A percentile compares a stretch with the other conserved stretches of the same genome.
phyloP scores from a whole-genome alignment of 2,888 invertebrate genomes.

The Xestia ashworthii region DNA sequence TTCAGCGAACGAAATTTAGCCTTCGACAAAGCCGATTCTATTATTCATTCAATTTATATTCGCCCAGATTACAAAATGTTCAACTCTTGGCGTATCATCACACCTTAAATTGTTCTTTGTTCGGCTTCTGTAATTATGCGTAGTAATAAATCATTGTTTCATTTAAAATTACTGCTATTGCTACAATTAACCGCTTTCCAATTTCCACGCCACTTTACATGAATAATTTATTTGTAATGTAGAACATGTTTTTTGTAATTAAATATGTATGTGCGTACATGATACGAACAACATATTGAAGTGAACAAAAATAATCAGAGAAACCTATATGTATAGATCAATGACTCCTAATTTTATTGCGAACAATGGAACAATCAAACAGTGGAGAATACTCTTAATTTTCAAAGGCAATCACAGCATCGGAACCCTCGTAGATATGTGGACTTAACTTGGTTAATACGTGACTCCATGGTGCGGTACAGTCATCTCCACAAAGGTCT shows the following conservation, averaged over 20 bases:
- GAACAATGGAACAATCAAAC: conserved; percentile 47
- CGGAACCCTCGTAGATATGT: conserved; percentile 47
- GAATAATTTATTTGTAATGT: conserved; percentile 32
- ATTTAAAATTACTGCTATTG: conserved; percentile 22
- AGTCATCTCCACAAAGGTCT: background rate
- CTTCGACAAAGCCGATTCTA: conserved; percentile 59
- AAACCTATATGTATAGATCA: conserved; percentile 5
- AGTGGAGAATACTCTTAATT: conserved; percentile 54
- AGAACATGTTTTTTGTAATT: conserved; percentile 27
- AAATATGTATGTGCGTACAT: conserved; percentile 32
- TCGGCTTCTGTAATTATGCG: conserved; percentile 1
- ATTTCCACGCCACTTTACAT: conserved; percentile 16
- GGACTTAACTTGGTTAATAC: conserved; percentile 57
- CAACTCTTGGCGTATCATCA: conserved; percentile 27
- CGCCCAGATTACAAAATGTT: conserved; percentile 47
- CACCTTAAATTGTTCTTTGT: conserved; percentile 31
- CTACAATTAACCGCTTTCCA: conserved; percentile 19
- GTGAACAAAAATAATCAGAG: conserved; percentile 16
- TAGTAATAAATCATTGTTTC: background rate
- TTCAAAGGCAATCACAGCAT: conserved; percentile 59
- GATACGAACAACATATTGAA: conserved; percentile 18
- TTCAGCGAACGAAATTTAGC: conserved; percentile 62
- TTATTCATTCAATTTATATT: conserved; percentile 63
- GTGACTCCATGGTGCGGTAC: conserved; percentile 46
- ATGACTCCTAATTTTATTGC: conserved; percentile 28